Base-by-base conservation (phyloP, 2,797 vertebrate genomes). In the Molossus alvarezi region DNA sequence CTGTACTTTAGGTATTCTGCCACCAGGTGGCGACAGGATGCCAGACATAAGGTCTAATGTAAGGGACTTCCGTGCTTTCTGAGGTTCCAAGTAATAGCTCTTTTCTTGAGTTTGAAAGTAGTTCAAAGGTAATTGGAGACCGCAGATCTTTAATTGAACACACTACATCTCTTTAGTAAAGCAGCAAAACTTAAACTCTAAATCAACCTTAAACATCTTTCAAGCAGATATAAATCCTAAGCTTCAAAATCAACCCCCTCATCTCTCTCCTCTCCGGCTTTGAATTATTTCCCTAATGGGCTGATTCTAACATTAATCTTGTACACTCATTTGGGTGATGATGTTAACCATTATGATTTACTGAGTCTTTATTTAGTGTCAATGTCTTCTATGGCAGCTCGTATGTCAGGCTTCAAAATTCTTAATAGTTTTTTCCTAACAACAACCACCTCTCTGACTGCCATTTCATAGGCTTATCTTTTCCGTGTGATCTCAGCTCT, bases 1-100 rank as follows among this genome's bases (percentile, higher is more conserved):
- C 41, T 96, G 94, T 77, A 91, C 62, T 93, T 98, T 72, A 97
- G 96, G 94, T 90, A 97, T 53, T 0, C 11, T 2, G 71, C 96
- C 97, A 97, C 96, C 86, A 98, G 97, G 95, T 97, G 97, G 97
- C 92, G 29, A 91, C 62, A 96, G 89, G 84, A 64, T n/a, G 91
- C 41, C 72, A 88, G 83, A 17, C 76, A 97, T 73, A 76, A 92
- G 57, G 25, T 71, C 33, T 53, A 5, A 76, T 14, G 60, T 60
- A 65, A 75, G 18, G 12, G 11, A 82, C 53, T 64, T 13, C 20
- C 0, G 1, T 14, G 15, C 4, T 83, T 95, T 83, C 64, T 60
- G 77, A 82, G 65, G 29, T 84, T 91, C 51, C 45, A 86, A 89
- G 58, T 84, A 64, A 84, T 41, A 64, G 71, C 29, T 82, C 58